Base-by-base conservation (phyloP, 2,113 vertebrate genomes). In the Aplodontia rufa region DNA sequence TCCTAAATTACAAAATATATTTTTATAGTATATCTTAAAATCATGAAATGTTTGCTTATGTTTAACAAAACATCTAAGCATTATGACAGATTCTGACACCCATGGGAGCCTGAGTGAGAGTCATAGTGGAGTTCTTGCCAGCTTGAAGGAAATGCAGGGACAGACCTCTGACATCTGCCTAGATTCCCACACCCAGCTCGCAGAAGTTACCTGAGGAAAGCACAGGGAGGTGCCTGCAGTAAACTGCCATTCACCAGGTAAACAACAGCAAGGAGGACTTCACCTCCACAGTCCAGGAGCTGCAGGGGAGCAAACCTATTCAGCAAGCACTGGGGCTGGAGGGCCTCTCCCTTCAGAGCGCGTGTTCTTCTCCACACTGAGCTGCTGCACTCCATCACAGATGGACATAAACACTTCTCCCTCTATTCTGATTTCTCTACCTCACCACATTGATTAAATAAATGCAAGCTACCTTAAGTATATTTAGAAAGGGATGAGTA, bases 1-100 rank as follows among this genome's bases (percentile, higher is more conserved):
- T 85, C 86, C 87, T 91, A 68, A 96, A 72, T n/a, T 55, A 90
- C 76, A 93, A 89, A 95, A 90, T 86, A 68, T 37, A 94, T 72
- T 91, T 95, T 62, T 53, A 79, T 30, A 80, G 22, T 68, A 53
- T 89, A 58, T 89, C 71, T 96, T 81, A 84, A 91, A 95, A 93
- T 81, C 72, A 87, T 83, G 82, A 95, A 72, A 62, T 76, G 69
- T 72, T 80, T 68, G 16, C 60, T 87, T 69, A 3, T 1, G 4
- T 60, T 90, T 93, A 89, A 68, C 47, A 58, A 8, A 87, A 84
- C 0, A 58, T 68, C 75, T 81, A 78, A 82, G 20, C 51, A 72
- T 30, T 35, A 7, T 60, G 72, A 93, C 40, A 87, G 69, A 60
- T 68, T 89, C n/a, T 79, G 84, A 87, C n/a, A 55, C 74, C 45